Evolutionary conservation across 2,113 vertebrate species (phyloP).

Genomic region (Grantiella picta): DNA sequence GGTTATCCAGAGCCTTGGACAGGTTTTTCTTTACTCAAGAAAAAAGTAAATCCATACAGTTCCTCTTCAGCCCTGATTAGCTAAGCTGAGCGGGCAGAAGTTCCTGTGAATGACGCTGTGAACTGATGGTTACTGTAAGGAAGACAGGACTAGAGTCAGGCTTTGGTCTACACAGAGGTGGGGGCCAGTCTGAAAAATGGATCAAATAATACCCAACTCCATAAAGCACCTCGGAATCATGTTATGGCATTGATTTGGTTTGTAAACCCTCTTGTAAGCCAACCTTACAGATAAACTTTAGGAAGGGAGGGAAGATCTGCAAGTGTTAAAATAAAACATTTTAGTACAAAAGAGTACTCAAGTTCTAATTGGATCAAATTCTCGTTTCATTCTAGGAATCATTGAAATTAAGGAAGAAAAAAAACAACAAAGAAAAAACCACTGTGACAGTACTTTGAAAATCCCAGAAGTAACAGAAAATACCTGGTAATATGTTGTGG

Average conservation of each 20-base stretch:
- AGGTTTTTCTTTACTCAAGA: not conserved
- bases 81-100: not conserved
- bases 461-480: not conserved
- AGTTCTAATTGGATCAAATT: not conserved
- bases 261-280: not conserved
- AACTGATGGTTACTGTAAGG: not conserved
- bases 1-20: not conserved
- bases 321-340: not conserved
- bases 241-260: not conserved
- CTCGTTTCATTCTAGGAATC: not conserved
- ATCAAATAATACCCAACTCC: not conserved
- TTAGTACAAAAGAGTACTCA: not conserved
- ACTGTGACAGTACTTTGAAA: not conserved
- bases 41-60: not conserved
- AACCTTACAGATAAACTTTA: not conserved
- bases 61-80: not conserved
- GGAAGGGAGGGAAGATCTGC: not conserved
- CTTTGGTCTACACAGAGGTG: rapidly evolving
- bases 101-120: not conserved
- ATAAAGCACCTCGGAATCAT: not conserved
- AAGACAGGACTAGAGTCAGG: not conserved
- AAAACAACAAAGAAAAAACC: not conserved
- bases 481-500: not conserved
- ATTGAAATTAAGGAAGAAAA: not conserved
- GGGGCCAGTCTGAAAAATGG: not conserved